Evolutionary conservation across 2,888 invertebrate genomes (phyloP).

Genomic region (Polydrusus pterygomalis): DNA sequence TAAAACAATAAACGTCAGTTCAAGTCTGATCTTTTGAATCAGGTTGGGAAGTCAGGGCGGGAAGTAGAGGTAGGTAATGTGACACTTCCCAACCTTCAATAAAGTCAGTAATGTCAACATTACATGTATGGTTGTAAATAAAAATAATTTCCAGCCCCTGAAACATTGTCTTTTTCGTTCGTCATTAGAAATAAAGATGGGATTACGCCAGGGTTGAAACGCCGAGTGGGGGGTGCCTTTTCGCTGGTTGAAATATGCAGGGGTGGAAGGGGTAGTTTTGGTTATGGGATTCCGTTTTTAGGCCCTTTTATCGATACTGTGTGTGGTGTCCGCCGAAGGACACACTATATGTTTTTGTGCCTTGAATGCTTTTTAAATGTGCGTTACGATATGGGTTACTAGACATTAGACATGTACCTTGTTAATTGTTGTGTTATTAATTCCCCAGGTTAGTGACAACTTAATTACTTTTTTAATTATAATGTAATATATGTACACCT

Average conservation of each 20-base stretch:
- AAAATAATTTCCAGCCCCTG: conserved; percentile 30
- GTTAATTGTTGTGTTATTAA: conserved; percentile 21
- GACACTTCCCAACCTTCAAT: no score
- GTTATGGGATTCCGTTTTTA: conserved; percentile 52
- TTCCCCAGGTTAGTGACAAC: conserved; percentile 33
- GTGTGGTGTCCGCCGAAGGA: conserved; percentile 51
- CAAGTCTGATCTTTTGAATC: no score
- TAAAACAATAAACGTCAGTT: no score
- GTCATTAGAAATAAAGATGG: conserved; percentile 55
- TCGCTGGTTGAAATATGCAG: conserved; percentile 48
- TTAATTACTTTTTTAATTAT: not conserved
- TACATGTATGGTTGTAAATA: no score
- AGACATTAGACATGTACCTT: not conserved
- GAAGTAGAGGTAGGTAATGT: no score
- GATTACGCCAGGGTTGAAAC: conserved; percentile 42
- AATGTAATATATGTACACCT: not conserved
- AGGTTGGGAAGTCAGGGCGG: no score
- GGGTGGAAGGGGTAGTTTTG: conserved; percentile 47
- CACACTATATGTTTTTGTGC: conserved; percentile 41
- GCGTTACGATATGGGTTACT: conserved; percentile 28
- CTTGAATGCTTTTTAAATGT: conserved; percentile 37
- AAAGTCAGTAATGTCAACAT: no score
- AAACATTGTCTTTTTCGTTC: conserved; percentile 47
- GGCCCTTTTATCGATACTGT: conserved; percentile 56
- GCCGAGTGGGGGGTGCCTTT: conserved; percentile 51